Evolutionary conservation across 2,888 invertebrate genomes (phyloP).

Genomic region (Plagiodera versicolora): DNA sequence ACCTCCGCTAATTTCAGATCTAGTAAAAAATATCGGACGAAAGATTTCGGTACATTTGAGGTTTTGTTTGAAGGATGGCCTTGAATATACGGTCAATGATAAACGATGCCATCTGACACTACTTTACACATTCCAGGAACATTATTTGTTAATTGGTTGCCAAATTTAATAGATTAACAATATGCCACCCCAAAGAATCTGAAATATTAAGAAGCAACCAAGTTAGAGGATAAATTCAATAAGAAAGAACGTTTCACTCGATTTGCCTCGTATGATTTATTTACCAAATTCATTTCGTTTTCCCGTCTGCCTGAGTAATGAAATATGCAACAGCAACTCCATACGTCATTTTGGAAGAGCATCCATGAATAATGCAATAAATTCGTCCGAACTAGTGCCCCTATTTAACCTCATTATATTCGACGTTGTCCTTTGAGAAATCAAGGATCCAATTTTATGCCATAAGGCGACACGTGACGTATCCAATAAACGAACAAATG

Average conservation of each 20-base stretch:
- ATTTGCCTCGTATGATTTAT: conserved; percentile 8
- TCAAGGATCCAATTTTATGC: conserved; percentile 29
- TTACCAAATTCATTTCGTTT: conserved; percentile 13
- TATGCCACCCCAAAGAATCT: no score
- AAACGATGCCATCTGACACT: not conserved
- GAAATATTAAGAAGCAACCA: no score
- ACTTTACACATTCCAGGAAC: not conserved
- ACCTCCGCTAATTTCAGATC: not conserved
- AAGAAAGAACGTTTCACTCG: not conserved
- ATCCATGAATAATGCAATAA: conserved; percentile 39
- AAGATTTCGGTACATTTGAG: not conserved
- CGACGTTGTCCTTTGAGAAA: conserved; percentile 39
- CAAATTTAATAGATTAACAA: no score
- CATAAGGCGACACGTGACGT: conserved; percentile 24
- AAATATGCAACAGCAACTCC: conserved; percentile 23
- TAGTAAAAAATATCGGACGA: not conserved
- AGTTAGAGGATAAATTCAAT: no score
- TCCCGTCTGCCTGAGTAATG: conserved; percentile 16
- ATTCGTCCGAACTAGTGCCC: conserved; percentile 28
- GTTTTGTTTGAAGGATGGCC: not conserved
- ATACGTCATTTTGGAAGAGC: conserved; percentile 33
- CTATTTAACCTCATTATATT: conserved; percentile 36
- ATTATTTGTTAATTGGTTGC: no score
- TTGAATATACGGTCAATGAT: not conserved
- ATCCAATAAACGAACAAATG: conserved; percentile 2